These are phyloP conservation scores for Coilia nasus DNA, from an alignment of 2,797 vertebrate species.

Conservation along the genomic window DNA sequence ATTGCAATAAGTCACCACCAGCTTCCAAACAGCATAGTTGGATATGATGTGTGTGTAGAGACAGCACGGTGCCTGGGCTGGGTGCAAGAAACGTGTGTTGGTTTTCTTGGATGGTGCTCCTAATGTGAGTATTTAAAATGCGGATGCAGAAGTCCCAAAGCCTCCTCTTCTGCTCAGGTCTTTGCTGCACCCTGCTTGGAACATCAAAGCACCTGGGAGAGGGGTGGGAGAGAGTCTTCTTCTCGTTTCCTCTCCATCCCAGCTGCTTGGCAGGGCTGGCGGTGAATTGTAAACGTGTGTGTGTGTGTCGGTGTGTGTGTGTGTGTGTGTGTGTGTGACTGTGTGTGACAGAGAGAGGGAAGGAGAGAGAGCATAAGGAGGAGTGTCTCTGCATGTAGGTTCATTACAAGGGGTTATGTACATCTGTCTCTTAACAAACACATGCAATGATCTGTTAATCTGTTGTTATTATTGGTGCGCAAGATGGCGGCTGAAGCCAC, in stretches of 20 bases:
- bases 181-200: background rate
- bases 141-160: background rate
- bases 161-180: background rate
- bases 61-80: background rate
- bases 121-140: background rate
- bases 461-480: too few species aligned
- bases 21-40: background rate
- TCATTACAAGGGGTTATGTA: too few species aligned
- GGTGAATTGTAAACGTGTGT: background rate
- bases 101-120: background rate
- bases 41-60: background rate
- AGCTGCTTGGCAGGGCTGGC: background rate
- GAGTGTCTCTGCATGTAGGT: too few species aligned
- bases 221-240: background rate
- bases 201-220: conserved; percentile 14
- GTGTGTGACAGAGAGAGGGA: background rate
- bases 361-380: too few species aligned
- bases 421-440: too few species aligned
- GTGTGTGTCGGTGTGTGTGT: conserved; percentile 1
- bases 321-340: conserved; percentile 14
- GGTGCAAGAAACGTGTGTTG: background rate
- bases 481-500: too few species aligned
- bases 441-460: too few species aligned
- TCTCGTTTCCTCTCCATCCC: background rate
- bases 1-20: background rate